Base-by-base conservation (phyloP, 1,140 invertebrate genomes). In the Drosophila seguyi region DNA sequence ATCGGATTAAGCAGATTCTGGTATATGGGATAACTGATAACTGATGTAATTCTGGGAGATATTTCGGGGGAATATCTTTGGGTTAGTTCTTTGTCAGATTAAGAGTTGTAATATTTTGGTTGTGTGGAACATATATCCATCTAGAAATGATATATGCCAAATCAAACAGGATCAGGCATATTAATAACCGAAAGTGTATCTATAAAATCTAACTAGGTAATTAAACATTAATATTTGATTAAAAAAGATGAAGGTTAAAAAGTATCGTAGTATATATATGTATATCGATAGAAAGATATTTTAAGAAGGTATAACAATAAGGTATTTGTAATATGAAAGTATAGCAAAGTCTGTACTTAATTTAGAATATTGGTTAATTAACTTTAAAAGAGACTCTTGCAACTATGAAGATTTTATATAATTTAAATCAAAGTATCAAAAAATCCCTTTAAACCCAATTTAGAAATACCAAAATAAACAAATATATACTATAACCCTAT, bases 1-100 rank as follows among this genome's bases (percentile, higher is more conserved):
- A 59, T 27, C 29, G 67, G 52, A 72, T 72, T 72, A 72, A 41
- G 6, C 66, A 41, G 68, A 72, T 65, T 61, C 22, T 38, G 20
- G 34, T 20, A 38, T 38, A 22, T 10, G 6, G 20, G 31, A 22
- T 20, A 20, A 20, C 18, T 11, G 14, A 36, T 59, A 48, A 44
- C 42, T 41, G 27, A 16, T 27, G 42, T 6, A 34, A 18, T 10
- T 22, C 7, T 7, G 39, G 38, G n/a, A 16, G 14, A 48, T 27
- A 44, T 22, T 41, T 41, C 22, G 14, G 18, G 6, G 10, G 6
- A 34, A 41, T 34, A 34, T 48, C 20, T 29, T 29, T 20, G 4
- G 13, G 20, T n/a, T 8, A 20, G 20, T 25, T 41, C 25, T 25
- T 25, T 2, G 25, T 25, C 2, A 25, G 25, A 25, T 25, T 25